Conservation (phyloP, 64 coral and sea anemone genomes). For the Actinia equina region DNA sequence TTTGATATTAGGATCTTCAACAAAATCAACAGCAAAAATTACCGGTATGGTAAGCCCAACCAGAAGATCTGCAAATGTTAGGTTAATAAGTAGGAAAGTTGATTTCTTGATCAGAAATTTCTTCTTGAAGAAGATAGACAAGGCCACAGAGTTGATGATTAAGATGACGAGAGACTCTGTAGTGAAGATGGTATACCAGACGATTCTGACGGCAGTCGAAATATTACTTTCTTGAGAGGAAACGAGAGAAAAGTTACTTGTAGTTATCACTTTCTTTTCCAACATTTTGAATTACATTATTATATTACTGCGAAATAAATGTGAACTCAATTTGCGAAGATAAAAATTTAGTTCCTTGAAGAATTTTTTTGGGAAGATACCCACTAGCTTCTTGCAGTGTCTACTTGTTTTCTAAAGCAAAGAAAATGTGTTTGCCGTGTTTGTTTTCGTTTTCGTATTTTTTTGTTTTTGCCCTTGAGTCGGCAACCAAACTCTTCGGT, state of each 20-base stretch:
- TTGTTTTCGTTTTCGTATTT: too few species aligned
- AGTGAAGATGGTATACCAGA: neutral
- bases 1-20: neutral
- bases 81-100: neutral
- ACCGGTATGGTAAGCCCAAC: neutral
- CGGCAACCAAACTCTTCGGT: too few species aligned
- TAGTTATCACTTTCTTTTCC: neutral
- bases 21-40: neutral
- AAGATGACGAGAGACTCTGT: neutral
- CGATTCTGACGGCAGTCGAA: neutral
- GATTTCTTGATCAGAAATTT: neutral
- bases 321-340: too few species aligned
- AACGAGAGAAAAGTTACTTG: neutral
- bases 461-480: too few species aligned
- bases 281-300: too few species aligned
- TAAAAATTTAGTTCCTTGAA: too few species aligned
- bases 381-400: too few species aligned
- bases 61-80: neutral
- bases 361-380: too few species aligned
- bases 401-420: too few species aligned
- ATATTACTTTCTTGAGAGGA: neutral
- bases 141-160: neutral
- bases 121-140: constrained; percentile 1
- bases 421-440: too few species aligned
- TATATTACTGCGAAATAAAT: too few species aligned